Evolutionary conservation across 2,888 invertebrate genomes (phyloP), one percentile per base, ranked within the genome.

Genomic region (Drosophila setosimentum): DNA sequence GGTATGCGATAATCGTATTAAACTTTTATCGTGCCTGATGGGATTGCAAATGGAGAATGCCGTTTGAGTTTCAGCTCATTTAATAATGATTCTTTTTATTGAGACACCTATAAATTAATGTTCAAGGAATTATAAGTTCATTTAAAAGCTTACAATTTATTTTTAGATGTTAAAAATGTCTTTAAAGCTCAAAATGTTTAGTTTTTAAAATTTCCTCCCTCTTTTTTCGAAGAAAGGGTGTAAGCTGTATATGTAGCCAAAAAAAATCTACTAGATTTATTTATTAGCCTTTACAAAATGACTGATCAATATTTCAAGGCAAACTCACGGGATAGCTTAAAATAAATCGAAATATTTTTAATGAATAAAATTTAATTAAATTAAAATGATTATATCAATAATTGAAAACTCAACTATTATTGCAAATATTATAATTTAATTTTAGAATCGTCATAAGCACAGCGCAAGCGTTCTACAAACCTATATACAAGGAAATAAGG

Each of bases 401-500:
- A 8, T 24, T 16, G 16, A 24, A 45, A 45, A 45, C 24, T 24
- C 24, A 45, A 24, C 16, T 16, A 45, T 16, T 45, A 45, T 24
- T 21, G 16, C 45, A 45, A 45, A 4, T 16, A 45, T 61, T 27
- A 59, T 18, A 49, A 96, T 45, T 45, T 24, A 3, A 96, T 95
- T 96, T 61, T 61, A 85, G 85, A 85, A 80, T 30, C 88, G 86
- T 5, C 80, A 85, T n/a, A 87, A 97, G 91, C 96, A 96, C 94
- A 97, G 97, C 60, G 97, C 97, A 91, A 97, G 96, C 50, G 97
- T 97, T 37, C 97, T 98, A 0, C 95, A 97, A 55, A 95, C 97
- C 1, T 98, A 98, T 93, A 94, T 99, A 45, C 96, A 97, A 92
- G 98, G 99, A 92, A 98, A 99, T 94, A 96, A 97, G 93, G 97